Evolutionary conservation across 1,140 invertebrate species (phyloP).

Genomic region (Drosophila funebris): DNA sequence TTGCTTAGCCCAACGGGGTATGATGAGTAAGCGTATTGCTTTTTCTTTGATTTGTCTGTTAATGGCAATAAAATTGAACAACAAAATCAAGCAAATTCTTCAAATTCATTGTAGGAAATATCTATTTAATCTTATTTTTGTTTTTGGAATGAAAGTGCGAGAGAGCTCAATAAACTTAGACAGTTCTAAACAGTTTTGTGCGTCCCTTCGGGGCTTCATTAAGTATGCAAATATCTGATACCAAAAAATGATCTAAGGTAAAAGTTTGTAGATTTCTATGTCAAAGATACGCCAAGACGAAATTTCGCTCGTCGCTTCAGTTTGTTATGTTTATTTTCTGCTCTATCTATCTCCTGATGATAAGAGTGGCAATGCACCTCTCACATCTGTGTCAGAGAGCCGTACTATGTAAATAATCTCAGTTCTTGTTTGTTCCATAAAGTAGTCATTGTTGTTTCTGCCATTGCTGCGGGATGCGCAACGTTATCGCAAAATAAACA

Average conservation of each 20-base stretch:
- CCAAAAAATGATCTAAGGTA: not conserved
- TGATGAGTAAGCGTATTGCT: slow-evolving; percentile 6
- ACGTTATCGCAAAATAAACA: slow-evolving; percentile 69
- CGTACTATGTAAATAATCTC: slow-evolving; percentile 26
- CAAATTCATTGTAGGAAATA: not conserved
- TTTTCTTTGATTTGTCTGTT: not conserved
- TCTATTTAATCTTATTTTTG: not conserved
- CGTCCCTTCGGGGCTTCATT: not conserved
- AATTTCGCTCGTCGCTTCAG: not conserved
- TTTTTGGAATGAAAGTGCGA: slow-evolving; percentile 1
- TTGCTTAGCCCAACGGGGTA: slow-evolving; percentile 1
- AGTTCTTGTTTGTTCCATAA: slow-evolving; percentile 9
- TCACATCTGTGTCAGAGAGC: not conserved
- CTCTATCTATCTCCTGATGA: not conserved
- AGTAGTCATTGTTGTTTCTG: slow-evolving; percentile 28
- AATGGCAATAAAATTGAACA: not conserved
- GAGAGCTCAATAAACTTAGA: too few relatives aligned
- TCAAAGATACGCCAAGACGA: not conserved
- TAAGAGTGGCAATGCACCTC: slow-evolving; percentile 12
- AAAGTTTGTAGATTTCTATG: slow-evolving; percentile 2
- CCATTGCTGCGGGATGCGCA: slow-evolving; percentile 59
- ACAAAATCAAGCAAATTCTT: not conserved
- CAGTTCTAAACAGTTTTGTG: not conserved
- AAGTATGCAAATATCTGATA: slow-evolving; percentile 5
- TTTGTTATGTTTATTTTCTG: not conserved